These are phyloP conservation scores for Corythornis madagascariensis DNA, from an alignment of 2,113 vertebrate species.

Conservation along the genomic window DNA sequence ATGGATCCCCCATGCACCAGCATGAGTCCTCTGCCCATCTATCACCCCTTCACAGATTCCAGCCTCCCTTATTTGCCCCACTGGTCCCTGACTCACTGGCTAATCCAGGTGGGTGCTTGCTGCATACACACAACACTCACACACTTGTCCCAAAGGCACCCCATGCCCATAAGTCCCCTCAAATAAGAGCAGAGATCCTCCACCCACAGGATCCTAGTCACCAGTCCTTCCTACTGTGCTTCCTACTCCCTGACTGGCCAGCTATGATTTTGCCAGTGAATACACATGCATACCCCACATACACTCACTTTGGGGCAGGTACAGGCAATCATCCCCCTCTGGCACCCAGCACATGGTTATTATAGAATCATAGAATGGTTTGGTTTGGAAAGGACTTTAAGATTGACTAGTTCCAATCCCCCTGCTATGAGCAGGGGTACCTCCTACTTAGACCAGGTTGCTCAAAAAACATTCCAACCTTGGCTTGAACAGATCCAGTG, in stretches of 20 bases:
- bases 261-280: background rate
- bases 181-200: fast-evolving
- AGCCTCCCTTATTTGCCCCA: fast-evolving
- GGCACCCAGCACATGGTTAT: background rate
- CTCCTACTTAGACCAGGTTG: too few species aligned
- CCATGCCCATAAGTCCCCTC: fast-evolving
- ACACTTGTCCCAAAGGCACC: background rate
- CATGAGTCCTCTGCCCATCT: fast-evolving
- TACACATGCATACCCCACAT: fast-evolving
- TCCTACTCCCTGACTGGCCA: fast-evolving
- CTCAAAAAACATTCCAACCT: too few species aligned
- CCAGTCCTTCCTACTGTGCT: fast-evolving
- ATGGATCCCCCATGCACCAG: fast-evolving
- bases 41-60: background rate
- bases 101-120: background rate
- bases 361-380: too few species aligned
- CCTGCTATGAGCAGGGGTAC: too few species aligned
- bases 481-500: too few species aligned
- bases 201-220: fast-evolving
- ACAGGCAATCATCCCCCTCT: fast-evolving
- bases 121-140: background rate
- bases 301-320: fast-evolving
- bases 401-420: too few species aligned
- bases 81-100: fast-evolving
- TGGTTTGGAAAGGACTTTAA: too few species aligned